Evolutionary conservation across 2,113 vertebrate genomes (phyloP).

Genomic region (Rhynchomys soricoides): DNA sequence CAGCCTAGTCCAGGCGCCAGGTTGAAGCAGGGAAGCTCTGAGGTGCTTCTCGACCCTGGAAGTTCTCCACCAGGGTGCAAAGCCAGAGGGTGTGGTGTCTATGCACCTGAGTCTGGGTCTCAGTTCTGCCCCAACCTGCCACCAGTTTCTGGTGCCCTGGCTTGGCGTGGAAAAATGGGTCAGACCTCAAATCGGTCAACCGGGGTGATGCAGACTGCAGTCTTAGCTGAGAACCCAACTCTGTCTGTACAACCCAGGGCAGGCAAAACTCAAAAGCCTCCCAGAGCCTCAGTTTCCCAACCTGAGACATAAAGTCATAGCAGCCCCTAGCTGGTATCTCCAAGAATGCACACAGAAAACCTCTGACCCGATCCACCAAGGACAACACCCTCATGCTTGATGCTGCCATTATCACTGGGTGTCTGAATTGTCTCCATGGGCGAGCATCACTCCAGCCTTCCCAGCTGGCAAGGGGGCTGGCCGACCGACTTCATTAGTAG

Average conservation of each 20-base stretch:
- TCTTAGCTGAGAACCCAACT: not conserved
- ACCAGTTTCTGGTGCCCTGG: not conserved
- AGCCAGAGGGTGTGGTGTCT: not conserved
- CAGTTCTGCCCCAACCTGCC: not conserved
- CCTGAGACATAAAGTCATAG: not conserved
- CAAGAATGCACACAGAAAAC: accelerated
- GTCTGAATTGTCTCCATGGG: not conserved
- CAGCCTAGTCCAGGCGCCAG: not conserved
- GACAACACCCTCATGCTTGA: not conserved
- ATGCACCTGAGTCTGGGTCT: not conserved
- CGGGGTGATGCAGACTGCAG: not conserved
- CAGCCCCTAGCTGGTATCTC: not conserved
- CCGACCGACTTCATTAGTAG: constrained; percentile 66
- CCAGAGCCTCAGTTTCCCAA: constrained; percentile 33
- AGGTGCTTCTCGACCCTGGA: not conserved
- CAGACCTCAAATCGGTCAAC: not conserved
- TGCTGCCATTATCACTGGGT: not conserved
- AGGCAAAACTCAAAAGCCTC: not conserved
- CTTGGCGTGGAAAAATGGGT: constrained; percentile 22
- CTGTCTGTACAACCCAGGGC: too few species aligned
- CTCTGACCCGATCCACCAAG: not conserved
- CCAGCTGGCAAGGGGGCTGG: not conserved
- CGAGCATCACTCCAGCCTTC: not conserved
- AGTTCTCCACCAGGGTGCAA: not conserved
- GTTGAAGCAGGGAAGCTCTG: not conserved